Evolutionary conservation across 2,888 invertebrate genomes (phyloP), one percentile per base, ranked within the genome.

Genomic region (Laspeyria flexula): DNA sequence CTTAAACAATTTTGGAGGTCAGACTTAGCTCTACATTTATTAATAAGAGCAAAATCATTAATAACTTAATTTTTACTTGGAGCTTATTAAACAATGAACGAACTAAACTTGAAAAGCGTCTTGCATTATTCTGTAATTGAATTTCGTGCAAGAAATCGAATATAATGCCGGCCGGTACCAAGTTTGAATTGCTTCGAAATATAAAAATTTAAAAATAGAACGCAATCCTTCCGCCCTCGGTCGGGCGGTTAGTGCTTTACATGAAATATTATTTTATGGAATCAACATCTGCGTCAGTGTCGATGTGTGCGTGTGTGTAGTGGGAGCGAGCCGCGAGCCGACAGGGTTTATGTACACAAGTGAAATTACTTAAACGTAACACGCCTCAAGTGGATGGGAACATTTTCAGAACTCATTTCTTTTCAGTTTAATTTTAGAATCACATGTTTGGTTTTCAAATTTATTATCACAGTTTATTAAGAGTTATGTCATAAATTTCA

Each of bases 191-290:
- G 86, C 79, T 82, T 86, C 79, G 83, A 88, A 90, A 89, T 88
- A 87, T 89, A 86, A 87, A 87, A 85, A 75, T 78, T 84, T 85
- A 85, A 87, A 90, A 92, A 92, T 92, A 92, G 91, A 92, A 91
- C 85, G 82, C 90, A 90, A 90, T 90, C 91, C 91, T 92, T 92
- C 91, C 91, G 90, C 90, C 91, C 91, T 89, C 89, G 83, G 85
- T 79, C 83, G 80, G 73, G 72, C 82, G 83, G 87, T 88, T 89
- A 87, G 88, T 88, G 88, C 88, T 90, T 90, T 90, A 92, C 91
- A 91, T 90, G 91, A 91, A 91, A 92, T 92, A 91, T 90, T 91
- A 91, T 90, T 92, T 91, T 90, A 92, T 90, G 90, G 90, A 90
- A 90, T 91, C 90, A 90, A 88, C 92, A 92, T 92, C 91, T 92